Percentiles rank a stretch among this genome's conserved stretches.
Evolutionary conservation across 23 tunicate species (phyloP).

Genomic region (Phallusia fumigata): DNA sequence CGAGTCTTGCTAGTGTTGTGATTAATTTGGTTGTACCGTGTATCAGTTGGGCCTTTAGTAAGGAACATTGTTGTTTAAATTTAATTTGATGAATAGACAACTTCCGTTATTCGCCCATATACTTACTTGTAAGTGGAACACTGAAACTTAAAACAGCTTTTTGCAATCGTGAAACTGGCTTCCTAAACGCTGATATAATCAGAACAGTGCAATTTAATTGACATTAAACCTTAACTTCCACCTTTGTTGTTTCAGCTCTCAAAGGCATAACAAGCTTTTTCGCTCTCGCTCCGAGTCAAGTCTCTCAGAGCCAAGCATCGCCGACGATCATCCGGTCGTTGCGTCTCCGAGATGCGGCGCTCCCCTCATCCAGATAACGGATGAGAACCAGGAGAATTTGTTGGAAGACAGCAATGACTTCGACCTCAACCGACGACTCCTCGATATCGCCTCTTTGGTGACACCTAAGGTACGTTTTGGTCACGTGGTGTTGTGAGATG

Average conservation of each 20-base stretch:
- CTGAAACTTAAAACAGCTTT: no score
- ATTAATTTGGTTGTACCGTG: no score
- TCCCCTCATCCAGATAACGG: conserved; percentile 8
- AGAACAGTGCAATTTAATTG: no score
- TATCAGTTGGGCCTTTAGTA: no score
- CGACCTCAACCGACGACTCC: conserved; percentile 71
- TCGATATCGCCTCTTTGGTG: conserved; percentile 51
- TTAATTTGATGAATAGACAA: no score
- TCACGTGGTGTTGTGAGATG: no score
- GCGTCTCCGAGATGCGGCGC: conserved; percentile 7
- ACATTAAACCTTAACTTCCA: not conserved
- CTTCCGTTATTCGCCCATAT: no score
- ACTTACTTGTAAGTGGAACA: no score
- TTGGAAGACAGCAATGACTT: conserved; percentile 22
- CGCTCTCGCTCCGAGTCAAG: conserved; percentile 70
- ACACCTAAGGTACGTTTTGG: conserved; percentile 29
- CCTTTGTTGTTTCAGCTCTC: conserved; percentile 43
- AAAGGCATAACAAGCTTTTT: conserved; percentile 74
- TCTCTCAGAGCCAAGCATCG: conserved; percentile 37
- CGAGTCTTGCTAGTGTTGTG: no score
- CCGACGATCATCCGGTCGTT: not conserved
- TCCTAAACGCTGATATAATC: no score
- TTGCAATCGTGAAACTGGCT: no score
- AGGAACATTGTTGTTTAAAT: no score
- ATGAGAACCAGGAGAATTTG: not conserved